These are phyloP conservation scores for Synanthedon myopaeformis DNA, from an alignment of 2,888 invertebrate species.

Conservation along the genomic window DNA sequence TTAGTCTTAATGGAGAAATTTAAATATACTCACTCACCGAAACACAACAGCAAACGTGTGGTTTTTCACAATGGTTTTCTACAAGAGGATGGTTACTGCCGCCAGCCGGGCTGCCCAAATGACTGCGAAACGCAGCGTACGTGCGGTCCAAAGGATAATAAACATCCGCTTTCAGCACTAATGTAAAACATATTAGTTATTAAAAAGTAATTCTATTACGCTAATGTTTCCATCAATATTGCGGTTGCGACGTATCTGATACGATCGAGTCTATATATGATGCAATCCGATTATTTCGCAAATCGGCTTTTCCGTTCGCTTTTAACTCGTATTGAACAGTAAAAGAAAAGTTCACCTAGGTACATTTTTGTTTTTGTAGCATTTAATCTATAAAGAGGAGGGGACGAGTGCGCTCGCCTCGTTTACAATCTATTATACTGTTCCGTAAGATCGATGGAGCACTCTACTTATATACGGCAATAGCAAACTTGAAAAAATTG, in stretches of 20 bases:
- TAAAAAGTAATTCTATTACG: too few relatives aligned
- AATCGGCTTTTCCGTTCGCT: neutral
- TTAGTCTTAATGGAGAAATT: too few relatives aligned
- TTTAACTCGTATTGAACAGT: neutral
- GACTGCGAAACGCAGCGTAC: too few relatives aligned
- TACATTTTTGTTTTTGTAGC: constrained; percentile 23
- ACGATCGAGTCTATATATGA: neutral
- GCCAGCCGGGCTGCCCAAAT: too few relatives aligned
- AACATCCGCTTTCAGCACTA: too few relatives aligned
- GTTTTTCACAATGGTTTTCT: too few relatives aligned
- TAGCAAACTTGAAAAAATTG: neutral
- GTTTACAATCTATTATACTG: constrained; percentile 44
- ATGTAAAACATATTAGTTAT: too few relatives aligned
- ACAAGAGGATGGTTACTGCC: too few relatives aligned
- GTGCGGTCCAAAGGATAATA: too few relatives aligned
- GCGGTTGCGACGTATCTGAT: neutral
- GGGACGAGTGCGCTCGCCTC: constrained; percentile 12
- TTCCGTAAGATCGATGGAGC: constrained; percentile 16
- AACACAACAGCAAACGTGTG: too few relatives aligned
- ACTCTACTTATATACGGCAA: neutral
- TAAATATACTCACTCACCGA: too few relatives aligned
- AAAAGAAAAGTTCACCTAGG: neutral
- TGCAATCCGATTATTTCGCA: neutral
- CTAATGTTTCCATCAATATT: too few relatives aligned
- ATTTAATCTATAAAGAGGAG: constrained; percentile 29